Evolutionary conservation across 2,797 vertebrate genomes (phyloP).

Genomic region (Pelochelys cantorii): DNA sequence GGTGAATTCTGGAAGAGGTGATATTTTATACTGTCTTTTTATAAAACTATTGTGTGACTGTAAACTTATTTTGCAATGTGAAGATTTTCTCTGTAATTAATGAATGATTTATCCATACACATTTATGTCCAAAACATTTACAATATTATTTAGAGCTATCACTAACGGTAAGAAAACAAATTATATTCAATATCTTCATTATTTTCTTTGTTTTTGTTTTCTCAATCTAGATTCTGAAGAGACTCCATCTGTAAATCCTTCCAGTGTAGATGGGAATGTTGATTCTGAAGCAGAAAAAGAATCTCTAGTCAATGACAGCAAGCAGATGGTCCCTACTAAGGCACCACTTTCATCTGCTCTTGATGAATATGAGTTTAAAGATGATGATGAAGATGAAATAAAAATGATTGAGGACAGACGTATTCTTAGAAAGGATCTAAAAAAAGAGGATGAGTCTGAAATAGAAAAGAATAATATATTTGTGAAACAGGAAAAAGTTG

Average conservation of each 20-base stretch:
- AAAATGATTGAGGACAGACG: conserved; percentile 94
- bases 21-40: background rate
- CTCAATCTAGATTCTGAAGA: conserved; percentile 93
- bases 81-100: background rate
- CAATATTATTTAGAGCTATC: background rate
- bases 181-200: background rate
- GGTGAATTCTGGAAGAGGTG: background rate
- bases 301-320: conserved; percentile 83
- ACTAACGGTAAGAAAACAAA: background rate
- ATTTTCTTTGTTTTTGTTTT: conserved; percentile 38
- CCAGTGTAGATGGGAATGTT: conserved; percentile 93
- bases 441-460: conserved; percentile 90
- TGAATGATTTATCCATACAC: background rate
- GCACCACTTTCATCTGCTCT: conserved; percentile 88
- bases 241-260: conserved; percentile 93
- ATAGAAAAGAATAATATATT: conserved; percentile 88
- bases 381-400: conserved; percentile 90
- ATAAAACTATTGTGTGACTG: background rate
- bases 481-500: conserved; percentile 89
- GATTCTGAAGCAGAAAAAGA: conserved; percentile 97
- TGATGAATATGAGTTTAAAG: conserved; percentile 99
- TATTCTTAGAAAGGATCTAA: conserved; percentile 91
- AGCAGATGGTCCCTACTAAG: conserved; percentile 85
- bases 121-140: background rate
- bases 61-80: background rate